Evolutionary conservation across 2,888 invertebrate genomes (phyloP).

Genomic region (Leptinotarsa peninsularis): DNA sequence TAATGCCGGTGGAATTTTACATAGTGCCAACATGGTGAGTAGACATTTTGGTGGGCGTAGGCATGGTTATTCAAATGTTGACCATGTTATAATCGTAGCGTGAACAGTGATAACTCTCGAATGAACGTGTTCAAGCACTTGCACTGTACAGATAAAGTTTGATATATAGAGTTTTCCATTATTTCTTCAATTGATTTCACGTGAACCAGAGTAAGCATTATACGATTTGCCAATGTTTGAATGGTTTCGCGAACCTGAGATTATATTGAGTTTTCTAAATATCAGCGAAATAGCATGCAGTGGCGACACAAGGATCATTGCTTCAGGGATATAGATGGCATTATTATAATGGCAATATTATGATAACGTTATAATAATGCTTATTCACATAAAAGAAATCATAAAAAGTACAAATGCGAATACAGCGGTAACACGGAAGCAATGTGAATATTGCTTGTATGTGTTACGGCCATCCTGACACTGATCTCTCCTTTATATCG

Average conservation of each 20-base stretch:
- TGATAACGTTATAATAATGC: no score
- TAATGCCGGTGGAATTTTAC: conserved; percentile 17
- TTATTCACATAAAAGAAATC: no score
- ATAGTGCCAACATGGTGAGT: conserved; percentile 40
- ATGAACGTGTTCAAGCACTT: conserved; percentile 49
- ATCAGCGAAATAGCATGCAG: background rate
- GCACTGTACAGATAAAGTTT: conserved; percentile 46
- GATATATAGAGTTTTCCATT: conserved; percentile 22
- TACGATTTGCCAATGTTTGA: background rate
- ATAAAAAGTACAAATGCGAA: no score
- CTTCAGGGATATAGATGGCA: background rate
- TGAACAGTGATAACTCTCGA: conserved; percentile 49
- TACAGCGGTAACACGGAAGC: no score
- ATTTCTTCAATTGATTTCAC: conserved; percentile 14
- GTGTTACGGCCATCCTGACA: no score
- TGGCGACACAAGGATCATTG: background rate
- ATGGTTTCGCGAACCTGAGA: conserved; percentile 1
- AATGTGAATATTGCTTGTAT: no score
- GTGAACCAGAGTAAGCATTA: background rate
- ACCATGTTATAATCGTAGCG: conserved; percentile 45
- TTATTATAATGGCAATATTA: no score
- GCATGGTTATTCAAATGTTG: conserved; percentile 43
- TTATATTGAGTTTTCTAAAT: background rate
- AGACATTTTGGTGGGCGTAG: conserved; percentile 43
- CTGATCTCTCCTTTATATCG: no score